Evolutionary conservation across 2,888 invertebrate species (phyloP).

Genomic region (Drosophila bunnanda): DNA sequence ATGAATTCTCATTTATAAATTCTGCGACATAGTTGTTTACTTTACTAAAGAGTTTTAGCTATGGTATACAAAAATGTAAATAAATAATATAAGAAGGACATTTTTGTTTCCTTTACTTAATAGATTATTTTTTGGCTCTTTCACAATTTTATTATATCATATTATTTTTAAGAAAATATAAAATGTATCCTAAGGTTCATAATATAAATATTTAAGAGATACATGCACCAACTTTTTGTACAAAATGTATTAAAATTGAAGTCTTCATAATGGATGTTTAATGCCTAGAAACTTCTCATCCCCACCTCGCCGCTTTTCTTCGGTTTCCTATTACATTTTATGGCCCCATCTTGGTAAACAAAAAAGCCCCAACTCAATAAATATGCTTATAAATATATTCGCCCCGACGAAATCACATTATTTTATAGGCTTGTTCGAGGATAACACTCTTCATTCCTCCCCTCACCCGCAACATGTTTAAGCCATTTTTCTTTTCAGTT

Average conservation of each 20-base stretch:
- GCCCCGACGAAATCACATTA: slow-evolving; percentile 51
- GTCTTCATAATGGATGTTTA: not conserved
- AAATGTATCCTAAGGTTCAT: too few relatives aligned
- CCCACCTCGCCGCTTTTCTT: slow-evolving; percentile 37
- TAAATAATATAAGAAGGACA: too few relatives aligned
- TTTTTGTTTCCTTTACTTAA: too few relatives aligned
- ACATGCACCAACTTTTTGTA: not conserved
- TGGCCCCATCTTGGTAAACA: slow-evolving; percentile 47
- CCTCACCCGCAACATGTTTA: slow-evolving; percentile 7
- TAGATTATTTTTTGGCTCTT: too few relatives aligned
- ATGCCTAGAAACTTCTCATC: slow-evolving; percentile 1
- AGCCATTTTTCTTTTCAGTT: slow-evolving; percentile 85
- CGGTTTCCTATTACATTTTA: slow-evolving; percentile 60
- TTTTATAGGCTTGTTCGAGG: slow-evolving; percentile 54
- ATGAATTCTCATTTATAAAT: too few relatives aligned
- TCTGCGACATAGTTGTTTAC: too few relatives aligned
- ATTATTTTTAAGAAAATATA: too few relatives aligned
- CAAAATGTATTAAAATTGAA: not conserved
- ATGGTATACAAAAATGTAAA: too few relatives aligned
- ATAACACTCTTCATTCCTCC: slow-evolving; percentile 36
- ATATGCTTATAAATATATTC: slow-evolving; percentile 59
- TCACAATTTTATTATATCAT: too few relatives aligned
- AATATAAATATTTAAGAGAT: too few relatives aligned
- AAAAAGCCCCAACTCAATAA: slow-evolving; percentile 43
- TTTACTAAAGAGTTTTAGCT: too few relatives aligned